Evolutionary conservation across 2,888 invertebrate genomes (phyloP).

Genomic region (Nephrocerus scutellatus): DNA sequence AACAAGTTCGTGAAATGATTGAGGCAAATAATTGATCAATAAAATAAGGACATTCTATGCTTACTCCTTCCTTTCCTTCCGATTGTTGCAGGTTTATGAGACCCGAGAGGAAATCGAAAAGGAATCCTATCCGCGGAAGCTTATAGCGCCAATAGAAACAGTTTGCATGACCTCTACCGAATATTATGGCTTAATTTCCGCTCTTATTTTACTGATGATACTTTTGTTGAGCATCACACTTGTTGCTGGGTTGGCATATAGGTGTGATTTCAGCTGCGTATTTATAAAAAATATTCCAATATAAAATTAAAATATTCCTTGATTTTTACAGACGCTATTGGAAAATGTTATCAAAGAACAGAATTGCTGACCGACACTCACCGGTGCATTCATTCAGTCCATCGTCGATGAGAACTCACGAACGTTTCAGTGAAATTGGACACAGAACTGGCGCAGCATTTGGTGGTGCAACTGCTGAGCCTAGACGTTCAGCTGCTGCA

Average conservation of each 20-base stretch:
- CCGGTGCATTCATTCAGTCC: slow-evolving; percentile 44
- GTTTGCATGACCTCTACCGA: slow-evolving; percentile 77
- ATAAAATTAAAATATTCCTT: slow-evolving; percentile 57
- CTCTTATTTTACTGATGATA: slow-evolving; percentile 67
- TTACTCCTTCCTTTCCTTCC: neutral
- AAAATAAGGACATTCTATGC: neutral
- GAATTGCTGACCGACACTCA: slow-evolving; percentile 50
- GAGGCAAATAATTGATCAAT: slow-evolving; percentile 53
- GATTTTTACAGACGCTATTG: slow-evolving; percentile 60
- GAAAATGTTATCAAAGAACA: slow-evolving; percentile 68
- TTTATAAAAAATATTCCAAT: slow-evolving; percentile 65
- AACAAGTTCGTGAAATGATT: slow-evolving; percentile 83
- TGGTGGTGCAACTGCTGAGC: slow-evolving; percentile 22
- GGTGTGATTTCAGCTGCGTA: slow-evolving; percentile 47
- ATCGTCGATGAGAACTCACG: slow-evolving; percentile 49
- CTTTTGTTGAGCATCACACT: slow-evolving; percentile 66
- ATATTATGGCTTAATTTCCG: slow-evolving; percentile 76
- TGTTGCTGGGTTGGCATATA: slow-evolving; percentile 68
- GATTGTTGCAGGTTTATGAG: slow-evolving; percentile 63
- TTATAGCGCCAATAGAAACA: slow-evolving; percentile 59
- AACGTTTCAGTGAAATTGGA: slow-evolving; percentile 45
- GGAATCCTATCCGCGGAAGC: slow-evolving; percentile 56
- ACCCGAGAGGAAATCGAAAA: slow-evolving; percentile 65
- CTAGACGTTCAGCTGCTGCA: slow-evolving; percentile 37
- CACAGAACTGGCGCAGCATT: slow-evolving; percentile 37